Conservation (phyloP, 2,888 invertebrate species). For the Xestia sexstrigata region DNA sequence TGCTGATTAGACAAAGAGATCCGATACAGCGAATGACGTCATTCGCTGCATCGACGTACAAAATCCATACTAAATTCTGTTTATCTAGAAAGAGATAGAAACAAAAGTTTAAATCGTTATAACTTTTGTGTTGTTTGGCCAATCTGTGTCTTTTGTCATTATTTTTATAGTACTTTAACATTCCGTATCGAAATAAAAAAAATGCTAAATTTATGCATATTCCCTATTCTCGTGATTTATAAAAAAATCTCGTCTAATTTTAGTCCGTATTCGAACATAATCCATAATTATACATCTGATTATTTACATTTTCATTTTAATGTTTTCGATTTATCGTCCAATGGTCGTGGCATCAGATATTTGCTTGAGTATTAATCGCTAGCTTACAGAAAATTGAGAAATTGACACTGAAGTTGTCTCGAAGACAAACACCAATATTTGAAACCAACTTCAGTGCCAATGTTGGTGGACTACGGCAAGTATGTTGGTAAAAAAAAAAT, state of each 20-base stretch:
- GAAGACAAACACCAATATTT: neutral
- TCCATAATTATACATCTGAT: constrained; percentile 10
- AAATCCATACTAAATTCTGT: too few relatives aligned
- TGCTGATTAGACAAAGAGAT: too few relatives aligned
- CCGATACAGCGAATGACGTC: too few relatives aligned
- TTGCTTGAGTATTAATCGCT: constrained; percentile 7
- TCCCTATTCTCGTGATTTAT: neutral
- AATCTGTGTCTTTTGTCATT: too few relatives aligned
- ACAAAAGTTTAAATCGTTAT: too few relatives aligned
- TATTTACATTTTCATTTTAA: constrained; percentile 27
- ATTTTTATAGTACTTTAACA: too few relatives aligned
- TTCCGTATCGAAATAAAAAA: too few relatives aligned
- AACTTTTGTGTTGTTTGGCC: too few relatives aligned
- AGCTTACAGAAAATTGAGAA: constrained; percentile 12
- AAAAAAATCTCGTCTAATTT: neutral
- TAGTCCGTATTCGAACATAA: neutral
- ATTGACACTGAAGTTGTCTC: neutral
- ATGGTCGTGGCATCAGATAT: constrained; percentile 44
- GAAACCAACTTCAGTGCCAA: constrained; percentile 1
- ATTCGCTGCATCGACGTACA: too few relatives aligned
- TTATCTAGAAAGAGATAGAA: too few relatives aligned
- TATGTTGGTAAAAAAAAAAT: constrained; percentile 5
- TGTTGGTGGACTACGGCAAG: neutral
- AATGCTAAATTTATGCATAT: too few relatives aligned
- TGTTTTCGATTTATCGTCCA: constrained; percentile 7